Evolutionary conservation across 2,797 vertebrate species (phyloP), one percentile per base, ranked within the genome.

Genomic region (Apogon talboti): DNA sequence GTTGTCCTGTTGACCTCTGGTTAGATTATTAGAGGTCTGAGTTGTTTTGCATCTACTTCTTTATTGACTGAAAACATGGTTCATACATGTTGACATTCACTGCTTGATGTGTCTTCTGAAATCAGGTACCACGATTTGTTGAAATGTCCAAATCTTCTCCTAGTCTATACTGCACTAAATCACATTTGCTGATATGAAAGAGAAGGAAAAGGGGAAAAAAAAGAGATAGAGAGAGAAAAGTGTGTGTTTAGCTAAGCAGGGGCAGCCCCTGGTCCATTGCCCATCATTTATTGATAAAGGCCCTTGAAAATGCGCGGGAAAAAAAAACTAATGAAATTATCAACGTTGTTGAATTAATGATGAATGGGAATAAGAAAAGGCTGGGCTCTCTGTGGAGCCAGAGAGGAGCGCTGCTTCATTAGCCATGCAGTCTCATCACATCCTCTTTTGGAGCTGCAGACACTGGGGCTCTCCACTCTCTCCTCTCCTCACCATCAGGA

Each of bases 301-400:
- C 87, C 79, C 89, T 90, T 92, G 91, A 93, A 92, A 91, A 85
- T 86, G 95, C 88, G 86, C 91, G 79, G 80, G 59, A 46, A 71
- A 75, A 78, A 94, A 91, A 55, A 55, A 56, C 94, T 98, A 97
- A 98, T 98, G 96, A 98, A 97, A 98, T 99, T 95, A 98, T 98
- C 96, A 98, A 95, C 95, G 95, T 96, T 96, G 86, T 90, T 98
- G 96, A 98, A 99, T 98, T 96, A 98, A 97, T 99, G 95, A 99
- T 99, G 95, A 97, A 95, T 94, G 93, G 91, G 95, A 96, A 95
- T 95, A 96, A 96, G 95, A 96, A 95, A 95, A 95, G 94, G 94
- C 92, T 87, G 93, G 93, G 95, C 94, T 96, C 96, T 97, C 94
- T 92, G 92, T 83, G 94, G 96, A 97, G 95, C 93, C 91, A 82